Conservation (phyloP, 2,888 invertebrate species). For the Pycnomerus fuliginosus region DNA sequence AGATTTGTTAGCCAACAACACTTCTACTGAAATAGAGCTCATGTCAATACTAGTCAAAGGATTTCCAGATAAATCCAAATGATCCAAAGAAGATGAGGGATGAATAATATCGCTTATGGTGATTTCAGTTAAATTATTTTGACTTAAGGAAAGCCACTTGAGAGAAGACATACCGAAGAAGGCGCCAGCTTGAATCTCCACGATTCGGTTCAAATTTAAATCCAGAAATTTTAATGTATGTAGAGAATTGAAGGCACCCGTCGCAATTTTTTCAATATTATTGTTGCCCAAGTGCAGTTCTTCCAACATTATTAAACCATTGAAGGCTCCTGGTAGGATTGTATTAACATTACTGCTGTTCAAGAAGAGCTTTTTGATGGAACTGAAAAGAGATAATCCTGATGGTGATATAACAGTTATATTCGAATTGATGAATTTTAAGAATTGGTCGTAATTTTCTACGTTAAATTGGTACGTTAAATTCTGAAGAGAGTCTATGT, state of each 20-base stretch:
- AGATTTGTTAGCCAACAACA: too few species aligned
- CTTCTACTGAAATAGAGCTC: too few species aligned
- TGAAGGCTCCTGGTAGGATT: conserved; percentile 2
- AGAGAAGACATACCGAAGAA: conserved; percentile 4
- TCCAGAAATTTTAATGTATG: conserved; percentile 4
- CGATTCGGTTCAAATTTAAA: conserved; percentile 5
- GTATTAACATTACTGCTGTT: neutral
- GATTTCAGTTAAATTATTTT: conserved; percentile 5
- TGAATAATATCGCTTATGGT: conserved; percentile 2
- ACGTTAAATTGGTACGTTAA: too few species aligned
- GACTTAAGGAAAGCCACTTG: conserved; percentile 1
- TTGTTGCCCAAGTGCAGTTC: neutral
- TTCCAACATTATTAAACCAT: neutral
- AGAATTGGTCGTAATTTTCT: neutral
- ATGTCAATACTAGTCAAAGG: neutral
- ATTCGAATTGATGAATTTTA: conserved; percentile 1
- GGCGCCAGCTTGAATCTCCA: conserved; percentile 2
- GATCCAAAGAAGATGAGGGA: neutral
- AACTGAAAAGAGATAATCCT: neutral
- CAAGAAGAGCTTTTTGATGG: neutral
- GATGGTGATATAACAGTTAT: conserved; percentile 5
- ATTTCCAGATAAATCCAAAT: conserved; percentile 6
- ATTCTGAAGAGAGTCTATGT: too few species aligned
- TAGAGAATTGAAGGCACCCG: conserved; percentile 2
- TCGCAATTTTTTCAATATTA: conserved; percentile 1